phyloP scores from a whole-genome alignment of 2,113 vertebrate species.

The Poeciliopsis prolifica region DNA sequence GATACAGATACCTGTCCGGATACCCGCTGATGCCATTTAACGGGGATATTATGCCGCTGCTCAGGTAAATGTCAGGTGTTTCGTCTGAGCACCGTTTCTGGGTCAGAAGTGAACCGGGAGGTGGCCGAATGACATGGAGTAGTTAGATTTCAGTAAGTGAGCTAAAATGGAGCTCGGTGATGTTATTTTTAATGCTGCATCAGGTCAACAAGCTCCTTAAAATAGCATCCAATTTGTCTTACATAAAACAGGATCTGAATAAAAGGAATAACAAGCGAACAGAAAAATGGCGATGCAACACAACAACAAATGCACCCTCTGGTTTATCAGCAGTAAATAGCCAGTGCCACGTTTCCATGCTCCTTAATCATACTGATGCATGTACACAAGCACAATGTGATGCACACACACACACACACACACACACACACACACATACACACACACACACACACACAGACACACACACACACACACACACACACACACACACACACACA shows the following conservation, averaged over 20 bases:
- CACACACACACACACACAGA: not conserved
- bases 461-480: not conserved
- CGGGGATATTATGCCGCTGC: conserved; percentile 48
- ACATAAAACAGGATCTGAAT: conserved; percentile 56
- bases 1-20: conserved; percentile 63
- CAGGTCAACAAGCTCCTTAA: conserved; percentile 62
- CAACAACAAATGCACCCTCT: conserved; percentile 50
- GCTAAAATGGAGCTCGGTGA: conserved; percentile 17
- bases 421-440: not conserved
- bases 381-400: conserved; percentile 42
- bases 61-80: conserved; percentile 68
- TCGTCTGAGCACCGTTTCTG: conserved; percentile 39
- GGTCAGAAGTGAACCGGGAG: conserved; percentile 43
- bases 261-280: conserved; percentile 53
- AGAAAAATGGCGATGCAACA: conserved; percentile 38
- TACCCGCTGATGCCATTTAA: conserved; percentile 65
- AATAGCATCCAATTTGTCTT: conserved; percentile 66
- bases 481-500: not conserved
- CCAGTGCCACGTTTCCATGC: conserved; percentile 60
- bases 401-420: not conserved
- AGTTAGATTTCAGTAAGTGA: conserved; percentile 30
- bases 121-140: conserved; percentile 16
- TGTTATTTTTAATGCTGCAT: conserved; percentile 15
- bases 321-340: conserved; percentile 72
- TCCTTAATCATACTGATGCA: conserved; percentile 75